These are phyloP conservation scores for Schizopygopsis malacanthus DNA, from an alignment of 2,797 vertebrate genomes.

Conservation along the genomic window DNA sequence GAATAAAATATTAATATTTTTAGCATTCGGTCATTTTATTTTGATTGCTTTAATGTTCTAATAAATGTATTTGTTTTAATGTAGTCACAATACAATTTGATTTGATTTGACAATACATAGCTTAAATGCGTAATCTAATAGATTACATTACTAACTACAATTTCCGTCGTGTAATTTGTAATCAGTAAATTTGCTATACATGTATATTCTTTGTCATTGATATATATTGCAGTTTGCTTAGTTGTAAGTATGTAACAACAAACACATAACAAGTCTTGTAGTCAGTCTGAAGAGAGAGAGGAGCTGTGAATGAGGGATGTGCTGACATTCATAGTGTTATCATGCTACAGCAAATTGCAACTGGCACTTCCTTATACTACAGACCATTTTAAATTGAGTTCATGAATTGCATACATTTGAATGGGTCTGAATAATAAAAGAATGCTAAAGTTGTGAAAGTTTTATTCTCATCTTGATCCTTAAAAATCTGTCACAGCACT, in stretches of 20 bases:
- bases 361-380: background rate
- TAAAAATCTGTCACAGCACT: background rate
- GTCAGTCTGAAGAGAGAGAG: background rate
- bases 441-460: slow-evolving; percentile 21
- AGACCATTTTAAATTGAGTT: slow-evolving; percentile 35
- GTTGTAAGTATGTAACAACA: background rate
- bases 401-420: slow-evolving; percentile 50
- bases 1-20: no score
- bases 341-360: slow-evolving; percentile 28
- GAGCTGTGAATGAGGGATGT: slow-evolving; percentile 5
- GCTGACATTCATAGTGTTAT: slow-evolving; percentile 22
- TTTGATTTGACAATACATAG: no score
- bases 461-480: no score
- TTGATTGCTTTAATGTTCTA: no score
- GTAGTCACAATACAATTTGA: no score
- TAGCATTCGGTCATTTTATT: no score
- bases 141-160: background rate
- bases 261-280: background rate
- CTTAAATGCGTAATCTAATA: background rate
- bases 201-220: background rate
- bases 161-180: no score
- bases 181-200: no score
- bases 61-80: no score
- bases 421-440: slow-evolving; percentile 29
- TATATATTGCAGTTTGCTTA: background rate